A percentile compares a stretch with the other conserved stretches of the same genome.
phyloP scores from a whole-genome alignment of 64 coral and sea anemone species.

The Cladopsammia gracilis region DNA sequence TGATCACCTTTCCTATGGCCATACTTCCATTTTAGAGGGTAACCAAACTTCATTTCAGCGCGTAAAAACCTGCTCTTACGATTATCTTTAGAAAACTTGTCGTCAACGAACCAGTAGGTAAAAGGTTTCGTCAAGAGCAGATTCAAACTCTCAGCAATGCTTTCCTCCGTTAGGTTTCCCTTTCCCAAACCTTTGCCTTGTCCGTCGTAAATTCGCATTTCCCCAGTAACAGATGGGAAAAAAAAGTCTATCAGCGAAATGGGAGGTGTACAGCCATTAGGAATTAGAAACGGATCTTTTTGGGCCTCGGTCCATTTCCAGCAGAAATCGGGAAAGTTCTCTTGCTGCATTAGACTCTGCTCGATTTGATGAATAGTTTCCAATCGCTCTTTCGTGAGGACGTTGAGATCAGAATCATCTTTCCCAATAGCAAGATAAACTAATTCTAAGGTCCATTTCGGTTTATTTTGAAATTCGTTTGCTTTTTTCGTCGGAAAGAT shows the following conservation, averaged over 20 bases:
- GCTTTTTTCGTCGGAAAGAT: not conserved
- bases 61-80: constrained; percentile 81
- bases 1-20: not conserved
- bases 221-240: constrained; percentile 57
- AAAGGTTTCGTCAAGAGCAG: constrained; percentile 86
- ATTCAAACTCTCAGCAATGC: constrained; percentile 67
- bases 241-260: constrained; percentile 93
- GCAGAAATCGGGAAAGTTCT: constrained; percentile 80
- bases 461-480: constrained; percentile 34
- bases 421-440: constrained; percentile 85
- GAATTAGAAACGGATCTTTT: constrained; percentile 70
- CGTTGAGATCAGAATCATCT: constrained; percentile 69
- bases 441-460: constrained; percentile 74
- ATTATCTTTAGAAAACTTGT: constrained; percentile 70
- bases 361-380: constrained; percentile 80
- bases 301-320: constrained; percentile 55
- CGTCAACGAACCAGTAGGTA: constrained; percentile 90
- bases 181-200: not conserved
- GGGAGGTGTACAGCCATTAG: constrained; percentile 80
- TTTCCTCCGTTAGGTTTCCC: constrained; percentile 47
- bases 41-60: constrained; percentile 91
- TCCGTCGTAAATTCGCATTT: not conserved
- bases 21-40: constrained; percentile 59
- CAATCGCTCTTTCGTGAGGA: constrained; percentile 92
- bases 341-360: constrained; percentile 76